Evolutionary conservation across 35 echinoderm and acorn worm species (phyloP).

Genomic region (Heliocidaris erythrogramma): DNA sequence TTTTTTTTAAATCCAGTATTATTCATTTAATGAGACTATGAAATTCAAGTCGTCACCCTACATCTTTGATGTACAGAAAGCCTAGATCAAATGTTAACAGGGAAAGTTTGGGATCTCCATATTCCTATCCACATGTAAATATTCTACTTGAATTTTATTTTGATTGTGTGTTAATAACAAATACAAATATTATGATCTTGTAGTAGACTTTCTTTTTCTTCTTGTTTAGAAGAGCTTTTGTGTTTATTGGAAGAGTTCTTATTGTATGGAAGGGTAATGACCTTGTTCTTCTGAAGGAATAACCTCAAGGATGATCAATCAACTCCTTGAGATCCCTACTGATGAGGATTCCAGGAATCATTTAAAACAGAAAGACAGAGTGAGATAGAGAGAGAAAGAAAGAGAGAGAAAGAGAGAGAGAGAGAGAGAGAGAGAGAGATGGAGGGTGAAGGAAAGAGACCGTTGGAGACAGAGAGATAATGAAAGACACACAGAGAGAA

Average conservation of each 20-base stretch:
- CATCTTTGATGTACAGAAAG: no score
- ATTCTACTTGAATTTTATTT: no score
- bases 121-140: no score
- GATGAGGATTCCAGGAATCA: neutral
- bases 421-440: neutral
- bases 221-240: no score
- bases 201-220: no score
- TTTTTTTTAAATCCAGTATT: neutral
- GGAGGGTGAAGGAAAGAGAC: neutral
- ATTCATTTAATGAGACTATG: neutral
- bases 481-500: neutral
- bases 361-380: neutral
- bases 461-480: neutral
- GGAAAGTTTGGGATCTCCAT: no score
- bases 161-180: no score
- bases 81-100: no score
- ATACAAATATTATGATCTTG: no score
- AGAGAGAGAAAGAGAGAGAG: no score
- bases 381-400: neutral
- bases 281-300: neutral
- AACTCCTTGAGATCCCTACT: neutral
- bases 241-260: neutral
- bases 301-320: neutral
- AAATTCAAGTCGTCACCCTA: neutral
- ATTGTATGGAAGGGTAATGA: neutral